Percentiles rank a stretch among this genome's conserved stretches.
Evolutionary conservation across 2,888 invertebrate species (phyloP).

Genomic region (Eurytoma adleriae): DNA sequence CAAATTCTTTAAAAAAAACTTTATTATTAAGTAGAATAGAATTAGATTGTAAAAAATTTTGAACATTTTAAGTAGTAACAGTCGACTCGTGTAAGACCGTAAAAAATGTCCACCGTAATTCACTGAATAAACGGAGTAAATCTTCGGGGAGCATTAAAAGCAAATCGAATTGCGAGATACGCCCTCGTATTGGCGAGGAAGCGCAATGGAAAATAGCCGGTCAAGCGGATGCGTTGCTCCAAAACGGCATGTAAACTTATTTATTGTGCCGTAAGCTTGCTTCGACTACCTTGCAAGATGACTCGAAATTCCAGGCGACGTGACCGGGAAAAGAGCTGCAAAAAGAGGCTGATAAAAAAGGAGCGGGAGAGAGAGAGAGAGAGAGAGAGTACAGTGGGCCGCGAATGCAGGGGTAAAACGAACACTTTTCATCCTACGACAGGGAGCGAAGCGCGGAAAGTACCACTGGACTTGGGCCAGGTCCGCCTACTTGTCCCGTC

Average conservation of each 20-base stretch:
- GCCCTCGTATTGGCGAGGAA: background rate
- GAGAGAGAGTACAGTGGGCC: slow-evolving; percentile 29
- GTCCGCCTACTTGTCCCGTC: slow-evolving; percentile 70
- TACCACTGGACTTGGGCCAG: slow-evolving; percentile 70
- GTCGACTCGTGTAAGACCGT: too few relatives aligned
- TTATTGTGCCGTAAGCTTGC: slow-evolving; percentile 44
- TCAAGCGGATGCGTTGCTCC: slow-evolving; percentile 42
- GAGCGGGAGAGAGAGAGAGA: slow-evolving; percentile 14
- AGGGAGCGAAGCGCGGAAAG: slow-evolving; percentile 65
- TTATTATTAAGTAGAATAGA: too few relatives aligned
- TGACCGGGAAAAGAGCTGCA: background rate
- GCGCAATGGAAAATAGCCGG: slow-evolving; percentile 37
- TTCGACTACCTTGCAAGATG: slow-evolving; percentile 5
- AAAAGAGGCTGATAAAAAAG: background rate
- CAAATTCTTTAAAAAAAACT: too few relatives aligned
- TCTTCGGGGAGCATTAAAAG: slow-evolving; percentile 7
- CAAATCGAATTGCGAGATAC: background rate
- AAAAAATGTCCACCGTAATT: background rate
- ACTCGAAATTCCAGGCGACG: slow-evolving; percentile 25
- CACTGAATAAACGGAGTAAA: background rate
- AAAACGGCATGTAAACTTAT: slow-evolving; percentile 58
- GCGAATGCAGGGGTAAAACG: slow-evolving; percentile 1
- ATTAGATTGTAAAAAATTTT: too few relatives aligned
- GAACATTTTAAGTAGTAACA: too few relatives aligned
- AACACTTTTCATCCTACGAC: slow-evolving; percentile 67